Evolutionary conservation across 2,797 vertebrate genomes (phyloP), one percentile per base, ranked within the genome.

Genomic region (Coreius guichenoti): DNA sequence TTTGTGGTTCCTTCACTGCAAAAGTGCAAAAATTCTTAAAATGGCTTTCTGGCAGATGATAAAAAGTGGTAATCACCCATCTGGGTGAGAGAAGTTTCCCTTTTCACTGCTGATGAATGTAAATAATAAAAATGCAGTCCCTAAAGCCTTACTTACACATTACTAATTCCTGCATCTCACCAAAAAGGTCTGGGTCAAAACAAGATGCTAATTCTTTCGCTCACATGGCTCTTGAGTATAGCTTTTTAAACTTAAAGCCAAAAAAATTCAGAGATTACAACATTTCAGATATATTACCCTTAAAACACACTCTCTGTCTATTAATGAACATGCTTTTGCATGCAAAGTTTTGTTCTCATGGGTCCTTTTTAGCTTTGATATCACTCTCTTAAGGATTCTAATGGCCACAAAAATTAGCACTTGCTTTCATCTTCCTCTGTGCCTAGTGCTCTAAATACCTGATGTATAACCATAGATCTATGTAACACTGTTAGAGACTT

Each of bases 1-100:
- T 65, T 1, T 45, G 6, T 29, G 33, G 11, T 85, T 43, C 31
- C 69, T 80, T 80, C 16, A 73, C 84, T 85, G 45, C 17, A 80
- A 61, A 43, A 12, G 31, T 56, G 4, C 23, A 63, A 19, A 29
- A 56, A 23, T 23, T 14, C 3, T 54, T 51, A 69, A 43, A 79
- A 79, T 47, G 47, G 4, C 51, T 70, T 36, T 58, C n/a, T 58
- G 73, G 6, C 7, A 43, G 67, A 70, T 68, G 45, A 21, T 19
- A 33, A 19, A 54, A 58, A 26, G 49, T n/a, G 23, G 3, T 39
- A 61, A 47, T 56, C 1, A 6, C 47, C 7, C 31, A 81, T 58
- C 5, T 58, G 80, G 1, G 39, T 82, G 51, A 72, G 7, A 81
- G 17, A 70, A 51, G n/a, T 58, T 36, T 31, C 47, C 45, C 26